Conservation (phyloP, 2,797 vertebrate genomes). For the Halcyon badia region DNA sequence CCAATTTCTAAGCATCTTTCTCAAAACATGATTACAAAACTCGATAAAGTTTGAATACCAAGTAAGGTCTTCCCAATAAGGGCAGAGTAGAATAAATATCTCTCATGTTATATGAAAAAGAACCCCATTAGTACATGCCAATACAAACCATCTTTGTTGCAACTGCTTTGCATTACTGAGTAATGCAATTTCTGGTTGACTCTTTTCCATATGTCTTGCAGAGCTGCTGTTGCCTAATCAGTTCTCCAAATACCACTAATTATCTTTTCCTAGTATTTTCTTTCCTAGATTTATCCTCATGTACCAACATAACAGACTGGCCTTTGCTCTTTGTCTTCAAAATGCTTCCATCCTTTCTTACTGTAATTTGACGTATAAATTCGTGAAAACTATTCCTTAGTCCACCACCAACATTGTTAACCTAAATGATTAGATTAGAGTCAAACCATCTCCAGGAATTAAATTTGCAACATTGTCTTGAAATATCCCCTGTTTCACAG, state of each 20-base stretch:
- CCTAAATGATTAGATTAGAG: background rate
- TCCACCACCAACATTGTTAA: background rate
- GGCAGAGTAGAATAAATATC: background rate
- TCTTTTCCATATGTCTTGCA: background rate
- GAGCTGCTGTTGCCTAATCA: background rate
- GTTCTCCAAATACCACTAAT: background rate
- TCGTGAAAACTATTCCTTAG: background rate
- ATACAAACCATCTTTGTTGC: background rate
- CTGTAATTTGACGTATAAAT: background rate
- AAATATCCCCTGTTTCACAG: background rate
- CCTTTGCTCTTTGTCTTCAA: background rate
- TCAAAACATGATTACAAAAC: background rate
- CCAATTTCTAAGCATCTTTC: background rate
- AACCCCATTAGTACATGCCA: background rate
- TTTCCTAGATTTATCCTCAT: background rate
- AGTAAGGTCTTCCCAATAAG: background rate
- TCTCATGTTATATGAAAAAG: background rate
- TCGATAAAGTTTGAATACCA: background rate
- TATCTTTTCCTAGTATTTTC: background rate
- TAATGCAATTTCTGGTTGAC: background rate
- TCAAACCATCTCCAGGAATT: background rate
- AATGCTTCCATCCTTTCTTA: background rate
- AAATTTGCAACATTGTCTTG: background rate
- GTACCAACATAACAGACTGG: background rate
- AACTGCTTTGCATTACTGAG: slow-evolving; percentile 2